Evolutionary conservation across 2,797 vertebrate genomes (phyloP).

Genomic region (Podarcis lilfordi): DNA sequence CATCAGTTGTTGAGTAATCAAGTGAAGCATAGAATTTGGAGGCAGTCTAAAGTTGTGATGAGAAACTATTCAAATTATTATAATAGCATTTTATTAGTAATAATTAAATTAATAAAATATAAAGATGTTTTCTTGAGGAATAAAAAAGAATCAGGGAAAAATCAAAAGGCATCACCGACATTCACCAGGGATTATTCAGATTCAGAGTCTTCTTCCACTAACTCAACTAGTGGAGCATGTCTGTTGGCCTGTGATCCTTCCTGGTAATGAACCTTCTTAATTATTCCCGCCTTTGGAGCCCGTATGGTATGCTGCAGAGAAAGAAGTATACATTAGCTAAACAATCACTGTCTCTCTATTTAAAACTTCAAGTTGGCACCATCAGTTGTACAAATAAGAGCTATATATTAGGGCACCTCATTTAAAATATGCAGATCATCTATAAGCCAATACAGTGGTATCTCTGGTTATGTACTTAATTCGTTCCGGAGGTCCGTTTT

Average conservation of each 20-base stretch:
- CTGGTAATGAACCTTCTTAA: conserved; percentile 90
- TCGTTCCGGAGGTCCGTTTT: too few relatives aligned
- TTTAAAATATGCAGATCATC: not conserved
- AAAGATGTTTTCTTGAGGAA: conserved; percentile 50
- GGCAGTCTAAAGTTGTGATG: conserved; percentile 44
- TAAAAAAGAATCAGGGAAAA: conserved; percentile 30
- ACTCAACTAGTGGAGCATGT: conserved; percentile 86
- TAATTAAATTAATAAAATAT: conserved; percentile 9
- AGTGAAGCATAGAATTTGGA: conserved; percentile 10
- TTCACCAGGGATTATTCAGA: conserved; percentile 62
- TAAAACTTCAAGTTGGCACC: not conserved
- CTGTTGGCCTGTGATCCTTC: conserved; percentile 92
- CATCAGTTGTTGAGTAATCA: not conserved
- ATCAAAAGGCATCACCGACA: conserved; percentile 27
- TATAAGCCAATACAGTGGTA: not conserved
- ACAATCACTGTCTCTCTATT: not conserved
- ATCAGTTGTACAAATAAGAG: not conserved
- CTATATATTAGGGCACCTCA: not conserved
- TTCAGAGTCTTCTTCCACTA: conserved; percentile 80
- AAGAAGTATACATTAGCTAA: conserved; percentile 24
- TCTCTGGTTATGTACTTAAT: too few relatives aligned
- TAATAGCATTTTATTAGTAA: conserved; percentile 36
- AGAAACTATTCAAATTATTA: conserved; percentile 13
- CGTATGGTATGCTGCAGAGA: conserved; percentile 89
- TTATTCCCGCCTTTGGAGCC: conserved; percentile 88